Conservation (phyloP, 1,140 invertebrate species). For the Globodera rostochiensis region DNA sequence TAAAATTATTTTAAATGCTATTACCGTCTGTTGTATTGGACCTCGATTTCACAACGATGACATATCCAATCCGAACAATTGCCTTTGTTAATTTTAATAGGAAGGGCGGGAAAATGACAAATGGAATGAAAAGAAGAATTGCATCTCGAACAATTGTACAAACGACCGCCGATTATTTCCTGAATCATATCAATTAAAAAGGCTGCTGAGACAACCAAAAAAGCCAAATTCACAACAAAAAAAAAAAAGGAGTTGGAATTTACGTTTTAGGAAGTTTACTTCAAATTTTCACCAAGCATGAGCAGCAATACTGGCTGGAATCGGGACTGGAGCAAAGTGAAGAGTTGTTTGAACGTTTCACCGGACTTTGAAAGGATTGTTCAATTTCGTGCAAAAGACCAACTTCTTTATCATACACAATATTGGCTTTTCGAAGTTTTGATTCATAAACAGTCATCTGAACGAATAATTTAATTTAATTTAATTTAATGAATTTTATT, state of each 20-base stretch:
- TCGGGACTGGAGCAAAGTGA: conserved; percentile 19
- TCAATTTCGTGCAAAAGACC: conserved; percentile 34
- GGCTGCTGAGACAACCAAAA: too few relatives aligned
- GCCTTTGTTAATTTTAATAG: background rate
- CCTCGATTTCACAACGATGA: conserved; percentile 24
- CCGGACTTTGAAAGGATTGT: conserved; percentile 23
- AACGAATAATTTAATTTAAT: conserved; percentile 5
- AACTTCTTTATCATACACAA: conserved; percentile 36
- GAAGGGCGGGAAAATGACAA: conserved; percentile 22
- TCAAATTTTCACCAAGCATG: conserved; percentile 19
- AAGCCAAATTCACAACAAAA: too few relatives aligned
- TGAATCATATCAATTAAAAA: background rate
- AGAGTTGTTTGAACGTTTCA: conserved; percentile 24
- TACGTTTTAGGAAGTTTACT: background rate
- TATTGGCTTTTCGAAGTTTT: conserved; percentile 23
- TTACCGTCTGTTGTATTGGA: conserved; percentile 8
- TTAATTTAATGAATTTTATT: too few relatives aligned
- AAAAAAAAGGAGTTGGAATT: too few relatives aligned
- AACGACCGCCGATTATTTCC: conserved; percentile 23
- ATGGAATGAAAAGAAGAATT: conserved; percentile 26
- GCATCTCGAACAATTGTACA: conserved; percentile 24
- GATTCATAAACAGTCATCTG: conserved; percentile 36
- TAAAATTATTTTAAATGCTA: background rate
- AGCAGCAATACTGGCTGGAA: conserved; percentile 20
- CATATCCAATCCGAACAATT: conserved; percentile 18